phyloP scores from a whole-genome alignment of 1,140 invertebrate genomes.

The Drosophila teissieri region DNA sequence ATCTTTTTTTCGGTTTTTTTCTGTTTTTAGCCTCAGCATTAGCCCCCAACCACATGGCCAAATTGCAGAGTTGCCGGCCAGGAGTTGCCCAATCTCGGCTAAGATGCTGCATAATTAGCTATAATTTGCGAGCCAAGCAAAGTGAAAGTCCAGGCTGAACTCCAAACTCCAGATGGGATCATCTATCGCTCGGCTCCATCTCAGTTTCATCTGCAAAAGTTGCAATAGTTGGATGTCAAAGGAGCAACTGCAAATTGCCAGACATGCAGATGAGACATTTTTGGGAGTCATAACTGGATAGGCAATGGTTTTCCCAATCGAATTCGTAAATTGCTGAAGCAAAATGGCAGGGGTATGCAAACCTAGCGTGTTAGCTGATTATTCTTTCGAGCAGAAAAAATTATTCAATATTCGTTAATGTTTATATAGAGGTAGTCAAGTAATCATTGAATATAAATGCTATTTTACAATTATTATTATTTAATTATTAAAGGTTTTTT shows the following conservation, averaged over 20 bases:
- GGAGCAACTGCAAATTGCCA: slow-evolving; percentile 29
- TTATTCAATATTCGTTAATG: neutral
- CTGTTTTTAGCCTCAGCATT: slow-evolving; percentile 16
- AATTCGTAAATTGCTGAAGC: neutral
- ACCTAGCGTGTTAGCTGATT: no score
- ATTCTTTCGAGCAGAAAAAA: no score
- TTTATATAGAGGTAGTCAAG: no score
- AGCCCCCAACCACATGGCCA: slow-evolving; percentile 58
- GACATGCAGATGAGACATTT: slow-evolving; percentile 30
- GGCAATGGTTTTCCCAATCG: slow-evolving; percentile 2
- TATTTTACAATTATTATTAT: no score
- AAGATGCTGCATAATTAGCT: slow-evolving; percentile 81
- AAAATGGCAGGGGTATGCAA: neutral
- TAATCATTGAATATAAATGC: no score
- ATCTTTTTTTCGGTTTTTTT: neutral
- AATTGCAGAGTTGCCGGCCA: slow-evolving; percentile 65
- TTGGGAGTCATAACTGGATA: slow-evolving; percentile 9
- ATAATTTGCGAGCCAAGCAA: slow-evolving; percentile 72
- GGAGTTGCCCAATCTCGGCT: slow-evolving; percentile 75
- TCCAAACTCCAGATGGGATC: slow-evolving; percentile 30
- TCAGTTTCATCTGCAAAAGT: slow-evolving; percentile 6
- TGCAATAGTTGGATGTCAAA: slow-evolving; percentile 33
- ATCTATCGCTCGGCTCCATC: slow-evolving; percentile 16
- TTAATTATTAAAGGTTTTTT: no score
- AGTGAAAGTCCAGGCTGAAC: slow-evolving; percentile 65